Evolutionary conservation across 2,888 invertebrate species (phyloP), one percentile per base, ranked within the genome.

Genomic region (Drosophila subquinaria): DNA sequence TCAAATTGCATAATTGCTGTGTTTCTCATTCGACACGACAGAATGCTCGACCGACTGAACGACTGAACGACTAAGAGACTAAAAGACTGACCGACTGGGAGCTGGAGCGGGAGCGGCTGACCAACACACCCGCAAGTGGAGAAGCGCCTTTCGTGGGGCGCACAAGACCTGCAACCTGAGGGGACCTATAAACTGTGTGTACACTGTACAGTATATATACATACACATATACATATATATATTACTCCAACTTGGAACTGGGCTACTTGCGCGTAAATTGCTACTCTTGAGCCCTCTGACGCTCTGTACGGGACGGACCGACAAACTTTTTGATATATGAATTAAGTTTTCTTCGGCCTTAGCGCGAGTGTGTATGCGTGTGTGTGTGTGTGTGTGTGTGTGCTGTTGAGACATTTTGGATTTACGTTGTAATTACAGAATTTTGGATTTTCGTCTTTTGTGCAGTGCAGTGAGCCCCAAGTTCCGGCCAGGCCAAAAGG

Each of bases 401-500:
- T 71, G 87, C 74, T 79, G 90, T 73, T 89, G 89, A 88, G 90
- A 87, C 90, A 90, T 88, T 87, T 90, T 83, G 89, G 89, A 86
- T 87, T 90, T 90, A 90, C 90, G 90, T 86, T 89, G 90, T 87
- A 87, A 87, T 87, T 87, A 87, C 89, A 88, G 83, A 83, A 90
- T 82, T 87, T 89, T 79, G 84, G 89, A 89, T 88, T 85, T 76
- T 86, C 89, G 76, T 73, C 89, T 76, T 76, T 73, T 77, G 69
- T 69, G 69, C 79, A 71, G 61, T 65, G 64, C 66, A 63, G 50
- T 48, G 59, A 15, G 42, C 57, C 56, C 45, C 50, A 40, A 72
- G 62, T 73, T 65, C 74, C 60, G 60, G 60, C 42, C 40, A 42
- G 30, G 30, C 30, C 8, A 30, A 30, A 61, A 20, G 33, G 23